Evolutionary conservation across 2,113 vertebrate species (phyloP).

Genomic region (Etia nguti): DNA sequence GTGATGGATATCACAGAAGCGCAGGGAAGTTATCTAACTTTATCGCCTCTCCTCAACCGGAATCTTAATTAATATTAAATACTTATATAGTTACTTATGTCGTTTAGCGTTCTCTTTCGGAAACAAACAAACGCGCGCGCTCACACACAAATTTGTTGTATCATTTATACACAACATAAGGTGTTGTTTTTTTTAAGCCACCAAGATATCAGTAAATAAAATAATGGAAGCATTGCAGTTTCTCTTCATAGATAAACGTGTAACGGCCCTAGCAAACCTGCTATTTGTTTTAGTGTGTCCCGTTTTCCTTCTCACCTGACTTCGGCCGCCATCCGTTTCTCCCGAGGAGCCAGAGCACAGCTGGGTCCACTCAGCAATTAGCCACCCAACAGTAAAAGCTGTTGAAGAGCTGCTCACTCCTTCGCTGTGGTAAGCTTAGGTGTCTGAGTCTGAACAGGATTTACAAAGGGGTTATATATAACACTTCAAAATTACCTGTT

Average conservation of each 20-base stretch:
- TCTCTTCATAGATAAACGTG: not conserved
- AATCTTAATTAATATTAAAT: not conserved
- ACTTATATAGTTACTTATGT: not conserved
- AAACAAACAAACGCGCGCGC: not conserved
- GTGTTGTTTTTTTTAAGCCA: no score
- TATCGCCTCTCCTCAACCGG: not conserved
- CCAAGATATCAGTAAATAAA: not conserved
- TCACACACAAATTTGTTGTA: no score
- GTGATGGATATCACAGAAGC: not conserved
- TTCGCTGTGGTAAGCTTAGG: not conserved
- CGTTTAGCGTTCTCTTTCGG: not conserved
- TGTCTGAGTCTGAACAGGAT: not conserved
- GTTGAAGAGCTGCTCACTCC: not conserved
- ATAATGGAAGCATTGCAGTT: not conserved
- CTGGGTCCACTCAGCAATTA: not conserved
- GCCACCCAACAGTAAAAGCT: not conserved
- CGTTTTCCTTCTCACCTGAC: not conserved
- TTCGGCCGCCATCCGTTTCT: not conserved
- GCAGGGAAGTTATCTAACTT: not conserved
- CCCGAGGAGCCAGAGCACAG: not conserved
- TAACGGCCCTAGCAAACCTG: not conserved
- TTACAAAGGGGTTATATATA: not conserved
- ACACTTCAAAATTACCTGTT: no score
- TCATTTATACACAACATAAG: not conserved
- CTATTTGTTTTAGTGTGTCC: not conserved